Base-by-base conservation (phyloP, 2,888 invertebrate species). In the Sesia bembeciformis region DNA sequence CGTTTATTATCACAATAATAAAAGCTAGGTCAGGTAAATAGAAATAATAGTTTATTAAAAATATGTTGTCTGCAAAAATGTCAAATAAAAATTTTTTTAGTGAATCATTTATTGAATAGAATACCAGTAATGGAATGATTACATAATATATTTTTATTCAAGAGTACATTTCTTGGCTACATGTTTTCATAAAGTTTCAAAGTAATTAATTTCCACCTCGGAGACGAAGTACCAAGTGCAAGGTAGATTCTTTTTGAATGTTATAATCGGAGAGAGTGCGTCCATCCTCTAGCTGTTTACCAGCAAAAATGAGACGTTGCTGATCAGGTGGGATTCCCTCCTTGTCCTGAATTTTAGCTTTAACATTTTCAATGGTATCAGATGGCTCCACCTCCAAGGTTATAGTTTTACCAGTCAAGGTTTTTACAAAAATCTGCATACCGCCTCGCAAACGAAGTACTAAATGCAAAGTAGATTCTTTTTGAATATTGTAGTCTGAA, bases 341-440 rank as follows among this genome's bases (percentile, higher is more conserved):
- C 39, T 74, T 74, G 46, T 74, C 74, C 38, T 74, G 74, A 4
- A 74, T 74, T 40, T 74, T 74, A 0, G 74, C 74, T 23, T 74
- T 74, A 0, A 74, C 74, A 61, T 74, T 74, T 39, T 74, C 74
- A 23, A 74, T 74, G 0, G 74, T 74, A 40, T 74, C 74, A 0
- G 74, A 72, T 0, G 74, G 57, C 4, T 74, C 74, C 0, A 74
- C 74, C 4, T 74, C 74, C 0, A 74, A 42, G 0, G 74, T 74
- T 4, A 74, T 74, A 0, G 74, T 74, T 4, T 74, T 74, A 0
- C 74, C 74, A 4, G 74, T 74, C 0, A 74, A 56, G 0, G 74
- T 74, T 40, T 74, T 74, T 0, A 74, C 74, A n/a, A 74, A 74
- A 3, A 74, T 74, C 54, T 74, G 73, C 73, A 74, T 74, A 4